Conservation (phyloP, 1,140 invertebrate genomes). For the Gyrodactylus bullatarudis region DNA sequence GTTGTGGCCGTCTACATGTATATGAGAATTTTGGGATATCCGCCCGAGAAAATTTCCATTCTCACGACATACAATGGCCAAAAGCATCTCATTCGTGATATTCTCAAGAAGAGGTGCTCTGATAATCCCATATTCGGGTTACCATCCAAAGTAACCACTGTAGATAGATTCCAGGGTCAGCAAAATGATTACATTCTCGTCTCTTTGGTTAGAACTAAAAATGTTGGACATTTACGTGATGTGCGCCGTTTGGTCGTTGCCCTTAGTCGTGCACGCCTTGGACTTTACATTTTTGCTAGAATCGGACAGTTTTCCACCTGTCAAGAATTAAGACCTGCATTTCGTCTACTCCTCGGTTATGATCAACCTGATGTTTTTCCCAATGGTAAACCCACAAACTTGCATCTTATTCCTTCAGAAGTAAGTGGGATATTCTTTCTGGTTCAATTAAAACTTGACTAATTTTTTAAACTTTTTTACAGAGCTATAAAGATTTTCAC, state of each 20-base stretch:
- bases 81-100: slow-evolving; percentile 76
- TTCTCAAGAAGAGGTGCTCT: slow-evolving; percentile 63
- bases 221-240: slow-evolving; percentile 77
- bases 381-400: background rate
- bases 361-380: background rate
- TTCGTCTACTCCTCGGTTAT: slow-evolving; percentile 17
- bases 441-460: too few relatives aligned
- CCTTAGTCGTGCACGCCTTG: slow-evolving; percentile 78
- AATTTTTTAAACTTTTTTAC: too few relatives aligned
- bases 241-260: slow-evolving; percentile 78
- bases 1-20: slow-evolving; percentile 90
- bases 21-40: slow-evolving; percentile 82
- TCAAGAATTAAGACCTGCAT: slow-evolving; percentile 68
- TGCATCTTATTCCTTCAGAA: background rate
- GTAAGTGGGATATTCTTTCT: too few relatives aligned
- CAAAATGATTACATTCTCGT: slow-evolving; percentile 93
- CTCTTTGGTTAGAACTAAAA: slow-evolving; percentile 66
- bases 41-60: slow-evolving; percentile 65
- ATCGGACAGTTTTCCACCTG: slow-evolving; percentile 71
- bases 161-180: slow-evolving; percentile 96
- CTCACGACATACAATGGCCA: slow-evolving; percentile 98
- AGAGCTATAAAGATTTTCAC: too few relatives aligned
- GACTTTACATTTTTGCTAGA: slow-evolving; percentile 72
- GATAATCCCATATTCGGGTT: slow-evolving; percentile 76
- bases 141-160: slow-evolving; percentile 56